Conservation (phyloP, 2,888 invertebrate species). For the Notodromas monacha region DNA sequence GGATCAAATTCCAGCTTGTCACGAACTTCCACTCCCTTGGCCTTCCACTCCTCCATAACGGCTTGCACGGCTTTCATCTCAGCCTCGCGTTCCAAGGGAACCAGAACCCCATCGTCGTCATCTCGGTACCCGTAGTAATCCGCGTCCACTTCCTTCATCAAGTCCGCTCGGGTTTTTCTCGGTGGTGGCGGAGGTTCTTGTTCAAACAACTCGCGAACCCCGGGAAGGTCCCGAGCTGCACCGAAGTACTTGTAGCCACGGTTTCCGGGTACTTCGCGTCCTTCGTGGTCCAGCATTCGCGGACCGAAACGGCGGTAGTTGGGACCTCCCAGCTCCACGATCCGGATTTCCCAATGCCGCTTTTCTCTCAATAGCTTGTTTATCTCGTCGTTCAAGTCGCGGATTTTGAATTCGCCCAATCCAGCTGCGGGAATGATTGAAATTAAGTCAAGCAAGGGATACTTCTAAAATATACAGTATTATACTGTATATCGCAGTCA, state of each 20-base stretch:
- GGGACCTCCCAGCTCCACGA: slow-evolving; percentile 71
- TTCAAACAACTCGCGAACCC: slow-evolving; percentile 85
- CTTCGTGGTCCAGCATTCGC: slow-evolving; percentile 67
- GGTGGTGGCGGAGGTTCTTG: slow-evolving; percentile 70
- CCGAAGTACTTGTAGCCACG: slow-evolving; percentile 96
- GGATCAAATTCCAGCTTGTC: slow-evolving; percentile 13
- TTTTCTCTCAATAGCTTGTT: slow-evolving; percentile 85
- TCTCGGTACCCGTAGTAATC: slow-evolving; percentile 20
- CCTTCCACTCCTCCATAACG: slow-evolving; percentile 38
- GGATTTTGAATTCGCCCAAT: slow-evolving; percentile 85
- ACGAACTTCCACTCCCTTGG: slow-evolving; percentile 12
- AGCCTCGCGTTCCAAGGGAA: slow-evolving; percentile 47
- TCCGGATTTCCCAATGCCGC: slow-evolving; percentile 89
- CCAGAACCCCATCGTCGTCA: slow-evolving; percentile 80
- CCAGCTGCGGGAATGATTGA: slow-evolving; percentile 29
- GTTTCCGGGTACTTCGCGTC: slow-evolving; percentile 86
- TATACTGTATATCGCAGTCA: too few species aligned
- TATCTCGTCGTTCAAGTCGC: slow-evolving; percentile 95
- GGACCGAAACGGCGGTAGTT: slow-evolving; percentile 72
- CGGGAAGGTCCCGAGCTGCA: slow-evolving; percentile 85
- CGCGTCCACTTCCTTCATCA: slow-evolving; percentile 32
- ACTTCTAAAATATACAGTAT: too few species aligned
- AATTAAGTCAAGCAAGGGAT: too few species aligned
- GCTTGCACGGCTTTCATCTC: slow-evolving; percentile 28
- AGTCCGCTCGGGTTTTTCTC: slow-evolving; percentile 65